phyloP scores from a whole-genome alignment of 2,888 invertebrate species.

The Tuberolachnus salignus region DNA sequence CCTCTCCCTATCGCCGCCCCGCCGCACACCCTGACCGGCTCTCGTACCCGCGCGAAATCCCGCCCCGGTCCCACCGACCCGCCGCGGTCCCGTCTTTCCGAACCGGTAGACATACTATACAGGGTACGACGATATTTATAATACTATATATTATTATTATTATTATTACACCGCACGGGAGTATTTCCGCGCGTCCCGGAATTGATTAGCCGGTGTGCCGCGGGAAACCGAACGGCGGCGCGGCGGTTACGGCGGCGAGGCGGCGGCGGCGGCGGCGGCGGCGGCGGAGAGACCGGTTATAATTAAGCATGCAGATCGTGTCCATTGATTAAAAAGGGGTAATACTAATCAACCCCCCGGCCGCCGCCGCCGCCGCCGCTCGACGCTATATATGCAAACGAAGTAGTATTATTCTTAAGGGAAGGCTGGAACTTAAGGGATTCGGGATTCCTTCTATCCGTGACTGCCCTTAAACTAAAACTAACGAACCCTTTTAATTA shows the following conservation, averaged over 20 bases:
- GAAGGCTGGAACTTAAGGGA: conserved; percentile 56
- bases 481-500: conserved; percentile 57
- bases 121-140: not conserved
- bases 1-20: not conserved
- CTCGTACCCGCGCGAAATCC: not conserved
- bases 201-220: conserved; percentile 44
- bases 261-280: not conserved
- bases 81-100: not conserved
- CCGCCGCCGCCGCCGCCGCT: conserved; percentile 12
- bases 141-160: not conserved
- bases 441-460: conserved; percentile 56
- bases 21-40: not conserved
- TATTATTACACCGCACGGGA: not conserved
- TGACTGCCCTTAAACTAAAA: conserved; percentile 57
- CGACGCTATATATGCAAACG: conserved; percentile 50
- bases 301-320: conserved; percentile 57
- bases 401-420: conserved; percentile 56
- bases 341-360: conserved; percentile 53
- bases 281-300: conserved; percentile 51
- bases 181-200: conserved; percentile 55
- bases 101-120: conserved; percentile 11
- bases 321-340: conserved; percentile 57
- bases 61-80: not conserved
- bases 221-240: not conserved
- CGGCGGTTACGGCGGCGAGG: not conserved